phyloP scores from a whole-genome alignment of 2,797 vertebrate species.

The Cynopterus sphinx region DNA sequence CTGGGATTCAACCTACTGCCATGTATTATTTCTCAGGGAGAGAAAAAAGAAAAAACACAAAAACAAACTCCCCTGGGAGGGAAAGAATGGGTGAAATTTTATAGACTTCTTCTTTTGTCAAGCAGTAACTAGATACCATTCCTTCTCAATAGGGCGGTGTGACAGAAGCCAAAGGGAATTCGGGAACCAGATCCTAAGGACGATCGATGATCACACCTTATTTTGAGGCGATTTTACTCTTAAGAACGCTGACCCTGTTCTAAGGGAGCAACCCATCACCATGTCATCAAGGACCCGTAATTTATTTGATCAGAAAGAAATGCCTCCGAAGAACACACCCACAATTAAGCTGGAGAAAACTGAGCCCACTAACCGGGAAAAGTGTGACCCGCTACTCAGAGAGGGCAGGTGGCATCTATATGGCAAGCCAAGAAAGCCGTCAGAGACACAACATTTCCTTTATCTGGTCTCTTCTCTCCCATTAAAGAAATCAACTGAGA shows the following conservation, averaged over 20 bases:
- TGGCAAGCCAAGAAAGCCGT: constrained; percentile 41
- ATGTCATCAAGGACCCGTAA: neutral
- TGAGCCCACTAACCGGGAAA: constrained; percentile 50
- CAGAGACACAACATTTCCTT: constrained; percentile 36
- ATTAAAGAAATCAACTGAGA: constrained; percentile 29
- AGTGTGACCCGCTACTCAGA: constrained; percentile 16
- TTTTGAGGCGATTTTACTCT: neutral
- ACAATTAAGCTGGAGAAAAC: constrained; percentile 45
- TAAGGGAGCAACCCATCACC: neutral
- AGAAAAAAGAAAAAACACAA: neutral
- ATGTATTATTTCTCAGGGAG: neutral
- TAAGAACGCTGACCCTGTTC: neutral
- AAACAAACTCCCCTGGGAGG: neutral
- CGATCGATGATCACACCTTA: neutral
- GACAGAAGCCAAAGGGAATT: neutral
- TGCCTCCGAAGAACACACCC: constrained; percentile 5
- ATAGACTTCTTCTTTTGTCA: neutral
- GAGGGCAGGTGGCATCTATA: neutral
- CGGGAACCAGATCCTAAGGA: neutral
- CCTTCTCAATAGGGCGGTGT: neutral
- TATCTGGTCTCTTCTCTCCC: constrained; percentile 28
- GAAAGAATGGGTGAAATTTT: neutral
- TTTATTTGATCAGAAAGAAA: constrained; percentile 45
- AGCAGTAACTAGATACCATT: neutral
- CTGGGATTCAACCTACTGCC: neutral